Conservation (phyloP, 2,797 vertebrate species). For the Lagorchestes hirsutus region DNA sequence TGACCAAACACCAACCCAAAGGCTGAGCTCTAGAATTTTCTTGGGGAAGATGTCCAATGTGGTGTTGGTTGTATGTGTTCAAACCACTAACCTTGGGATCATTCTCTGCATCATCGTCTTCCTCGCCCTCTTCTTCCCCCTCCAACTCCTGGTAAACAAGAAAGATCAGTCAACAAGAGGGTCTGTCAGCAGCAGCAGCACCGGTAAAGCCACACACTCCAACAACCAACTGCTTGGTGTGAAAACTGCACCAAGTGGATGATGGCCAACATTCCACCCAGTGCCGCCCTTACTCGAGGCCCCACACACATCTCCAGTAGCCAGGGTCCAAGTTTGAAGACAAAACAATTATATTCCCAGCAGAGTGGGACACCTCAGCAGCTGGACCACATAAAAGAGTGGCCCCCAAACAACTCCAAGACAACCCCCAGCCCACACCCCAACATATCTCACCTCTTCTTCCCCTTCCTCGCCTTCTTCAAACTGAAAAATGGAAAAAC, state of each 20-base stretch:
- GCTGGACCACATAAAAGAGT: neutral
- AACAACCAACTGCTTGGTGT: fast-evolving
- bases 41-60: neutral
- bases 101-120: constrained; percentile 93
- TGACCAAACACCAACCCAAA: neutral
- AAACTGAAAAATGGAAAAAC: constrained; percentile 89
- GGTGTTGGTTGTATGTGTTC: no score
- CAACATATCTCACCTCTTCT: constrained; percentile 91
- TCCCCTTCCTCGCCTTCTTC: constrained; percentile 98
- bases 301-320: neutral
- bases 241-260: neutral
- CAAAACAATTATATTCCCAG: no score
- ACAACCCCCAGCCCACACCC: fast-evolving
- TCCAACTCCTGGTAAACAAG: constrained; percentile 91
- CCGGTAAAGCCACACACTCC: neutral
- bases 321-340: neutral
- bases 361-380: no score
- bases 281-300: no score
- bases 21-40: neutral
- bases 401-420: neutral
- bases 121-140: constrained; percentile 91
- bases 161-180: constrained; percentile 62
- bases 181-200: fast-evolving
- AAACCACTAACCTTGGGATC: constrained; percentile 91
- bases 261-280: no score